Percentiles rank a stretch among this genome's conserved stretches.
Evolutionary conservation across 2,113 vertebrate species (phyloP).

Genomic region (Spheniscus mendiculus): DNA sequence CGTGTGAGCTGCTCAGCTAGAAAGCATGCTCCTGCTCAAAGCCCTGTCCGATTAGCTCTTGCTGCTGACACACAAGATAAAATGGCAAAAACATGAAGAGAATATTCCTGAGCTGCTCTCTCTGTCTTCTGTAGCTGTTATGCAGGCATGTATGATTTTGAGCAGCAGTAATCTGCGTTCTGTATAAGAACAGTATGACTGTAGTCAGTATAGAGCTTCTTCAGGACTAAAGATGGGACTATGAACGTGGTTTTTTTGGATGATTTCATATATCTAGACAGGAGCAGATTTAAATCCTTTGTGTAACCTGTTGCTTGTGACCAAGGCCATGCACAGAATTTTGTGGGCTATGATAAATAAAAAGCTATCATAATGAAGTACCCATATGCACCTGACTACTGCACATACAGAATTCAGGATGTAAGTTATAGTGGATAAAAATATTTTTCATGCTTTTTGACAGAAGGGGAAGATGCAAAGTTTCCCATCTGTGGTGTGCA

Average conservation of each 20-base stretch:
- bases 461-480: neutral
- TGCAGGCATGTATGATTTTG: fast-evolving
- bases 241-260: neutral
- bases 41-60: neutral
- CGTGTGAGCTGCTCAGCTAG: neutral
- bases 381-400: neutral
- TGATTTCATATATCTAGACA: neutral
- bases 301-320: neutral
- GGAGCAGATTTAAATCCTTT: neutral
- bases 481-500: neutral
- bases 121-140: neutral
- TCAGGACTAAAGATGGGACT: neutral
- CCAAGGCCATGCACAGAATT: neutral
- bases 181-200: neutral
- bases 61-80: neutral
- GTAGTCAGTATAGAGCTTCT: neutral
- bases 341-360: neutral
- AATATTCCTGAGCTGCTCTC: too few species aligned
- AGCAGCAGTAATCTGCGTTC: neutral
- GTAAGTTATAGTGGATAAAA: neutral
- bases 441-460: neutral
- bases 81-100: neutral
- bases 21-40: neutral
- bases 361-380: neutral
- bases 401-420: neutral